Evolutionary conservation across 2,888 invertebrate species (phyloP), one percentile per base, ranked within the genome.

Genomic region (Clostera curtula): DNA sequence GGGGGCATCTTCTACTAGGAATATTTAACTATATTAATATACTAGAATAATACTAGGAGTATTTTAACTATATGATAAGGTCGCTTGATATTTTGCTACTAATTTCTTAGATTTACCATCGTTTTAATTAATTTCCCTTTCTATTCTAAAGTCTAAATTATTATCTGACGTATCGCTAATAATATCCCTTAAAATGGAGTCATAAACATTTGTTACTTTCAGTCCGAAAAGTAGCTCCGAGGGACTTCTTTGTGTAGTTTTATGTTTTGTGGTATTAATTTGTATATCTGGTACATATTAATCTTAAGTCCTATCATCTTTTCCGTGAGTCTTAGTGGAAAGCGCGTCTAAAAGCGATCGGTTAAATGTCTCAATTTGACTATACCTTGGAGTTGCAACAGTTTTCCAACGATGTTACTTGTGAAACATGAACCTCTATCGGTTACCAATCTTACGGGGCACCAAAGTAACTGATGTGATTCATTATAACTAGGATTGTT

Each of bases 341-440:
- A 18, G 18, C 3, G 18, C n/a, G 8, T 2, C 18, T 3, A 18
- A 8, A 8, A 18, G n/a, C 8, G 18, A 9, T 2, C 18, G 5
- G 9, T 18, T 18, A n/a, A 27, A 31, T 9, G 27, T 19, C 5
- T 27, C 27, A n/a, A 27, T 17, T n/a, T 27, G 27, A n/a, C 27
- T 19, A 19, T 28, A 27, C 2, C 32, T 5, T 1, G 28, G 32
- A 2, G 32, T 28, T 1, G 32, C 24, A 2, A 32, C 32, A 9
- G 32, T 22, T 5, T 32, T 28, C 24, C 14, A 10, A 28, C 23
- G 6, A 2, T 11, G 7, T 23, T 15, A 10, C 24, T 24, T 10
- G 28, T 28, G 17, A 28, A 28, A 2, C 14, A 24, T 3, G 13
- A 19, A 4, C 24, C 28, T 13, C 22, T 9, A 21, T 27, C 27